A percentile compares a stretch with the other conserved stretches of the same genome.
phyloP scores from a whole-genome alignment of 2,797 vertebrate genomes.

The Sphaeramia orbicularis region DNA sequence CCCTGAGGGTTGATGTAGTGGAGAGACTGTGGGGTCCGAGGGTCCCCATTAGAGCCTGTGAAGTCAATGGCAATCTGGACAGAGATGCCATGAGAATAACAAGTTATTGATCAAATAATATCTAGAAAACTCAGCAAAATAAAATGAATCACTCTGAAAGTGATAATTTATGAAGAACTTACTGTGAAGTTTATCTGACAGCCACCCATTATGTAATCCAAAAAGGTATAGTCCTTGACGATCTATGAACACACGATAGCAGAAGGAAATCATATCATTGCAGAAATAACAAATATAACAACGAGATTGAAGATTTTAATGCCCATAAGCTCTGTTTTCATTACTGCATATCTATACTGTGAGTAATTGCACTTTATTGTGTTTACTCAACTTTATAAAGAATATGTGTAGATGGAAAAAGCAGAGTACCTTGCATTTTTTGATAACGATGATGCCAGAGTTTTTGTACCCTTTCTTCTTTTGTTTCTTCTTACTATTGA shows the following conservation, averaged over 20 bases:
- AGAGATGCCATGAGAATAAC: background rate
- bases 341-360: too few relatives aligned
- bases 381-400: too few relatives aligned
- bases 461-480: conserved; percentile 97
- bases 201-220: conserved; percentile 98
- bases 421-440: conserved; percentile 90
- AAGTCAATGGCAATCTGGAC: conserved; percentile 96
- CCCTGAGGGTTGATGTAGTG: conserved; percentile 95
- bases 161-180: conserved; percentile 74
- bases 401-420: background rate
- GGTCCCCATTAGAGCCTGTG: conserved; percentile 96
- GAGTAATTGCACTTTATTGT: too few relatives aligned
- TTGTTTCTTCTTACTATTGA: conserved; percentile 94
- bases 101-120: background rate
- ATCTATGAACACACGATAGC: conserved; percentile 79
- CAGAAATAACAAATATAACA: background rate
- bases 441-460: conserved; percentile 93
- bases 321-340: too few relatives aligned
- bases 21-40: conserved; percentile 89
- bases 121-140: background rate
- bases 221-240: conserved; percentile 91
- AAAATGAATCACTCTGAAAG: background rate
- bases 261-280: background rate
- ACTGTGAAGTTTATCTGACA: conserved; percentile 98
- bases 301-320: background rate